Conservation (phyloP, 2,113 vertebrate species). For the Syrrhaptes paradoxus region DNA sequence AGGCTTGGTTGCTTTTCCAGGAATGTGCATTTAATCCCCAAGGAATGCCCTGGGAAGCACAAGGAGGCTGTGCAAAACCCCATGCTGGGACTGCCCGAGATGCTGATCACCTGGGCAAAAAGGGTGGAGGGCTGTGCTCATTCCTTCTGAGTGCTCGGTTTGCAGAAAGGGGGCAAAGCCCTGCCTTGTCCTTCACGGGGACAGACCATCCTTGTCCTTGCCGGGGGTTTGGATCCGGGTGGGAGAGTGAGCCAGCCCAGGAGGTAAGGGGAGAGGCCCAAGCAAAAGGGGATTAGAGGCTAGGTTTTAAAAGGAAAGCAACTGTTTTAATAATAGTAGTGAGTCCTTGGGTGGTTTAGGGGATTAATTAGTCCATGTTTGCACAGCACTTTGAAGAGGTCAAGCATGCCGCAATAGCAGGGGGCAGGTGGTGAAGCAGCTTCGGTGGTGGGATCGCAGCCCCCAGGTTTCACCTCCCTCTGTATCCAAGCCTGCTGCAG, state of each 20-base stretch:
- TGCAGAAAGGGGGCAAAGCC: background rate
- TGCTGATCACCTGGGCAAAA: rapidly evolving
- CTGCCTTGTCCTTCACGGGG: background rate
- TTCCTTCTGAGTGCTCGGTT: background rate
- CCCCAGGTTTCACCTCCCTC: background rate
- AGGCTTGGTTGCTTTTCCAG: background rate
- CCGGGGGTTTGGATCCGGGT: background rate
- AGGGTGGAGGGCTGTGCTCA: rapidly evolving
- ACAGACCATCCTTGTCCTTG: background rate
- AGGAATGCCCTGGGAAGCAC: background rate
- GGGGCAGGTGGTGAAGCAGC: background rate
- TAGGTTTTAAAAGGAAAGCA: constrained; percentile 58
- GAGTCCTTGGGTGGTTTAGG: constrained; percentile 42
- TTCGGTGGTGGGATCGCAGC: background rate
- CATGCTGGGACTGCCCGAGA: rapidly evolving
- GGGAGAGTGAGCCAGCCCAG: background rate
- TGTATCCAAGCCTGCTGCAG: rapidly evolving
- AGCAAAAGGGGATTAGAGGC: constrained; percentile 18
- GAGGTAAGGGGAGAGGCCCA: background rate
- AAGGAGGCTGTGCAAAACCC: background rate
- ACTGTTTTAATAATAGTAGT: constrained; percentile 59
- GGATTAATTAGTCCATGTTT: constrained; percentile 33
- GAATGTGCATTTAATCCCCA: constrained; percentile 24
- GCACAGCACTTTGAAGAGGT: constrained; percentile 35
- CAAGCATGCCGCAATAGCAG: background rate